These are phyloP conservation scores for Echinops telfairi DNA, from an alignment of 2,113 vertebrate species.

Conservation along the genomic window DNA sequence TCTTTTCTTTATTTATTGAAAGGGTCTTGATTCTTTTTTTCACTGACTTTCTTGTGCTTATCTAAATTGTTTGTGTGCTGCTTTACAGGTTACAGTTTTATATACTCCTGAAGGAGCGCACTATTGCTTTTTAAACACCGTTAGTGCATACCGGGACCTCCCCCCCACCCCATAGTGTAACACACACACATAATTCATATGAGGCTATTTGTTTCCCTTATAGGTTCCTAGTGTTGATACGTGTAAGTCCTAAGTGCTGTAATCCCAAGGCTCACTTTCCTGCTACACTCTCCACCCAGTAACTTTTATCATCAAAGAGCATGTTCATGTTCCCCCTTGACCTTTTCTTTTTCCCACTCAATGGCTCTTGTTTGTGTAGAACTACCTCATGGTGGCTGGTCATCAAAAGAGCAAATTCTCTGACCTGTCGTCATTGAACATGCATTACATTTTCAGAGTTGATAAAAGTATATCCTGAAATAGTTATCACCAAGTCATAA, in stretches of 20 bases:
- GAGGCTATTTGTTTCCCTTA: not conserved
- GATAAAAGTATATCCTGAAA: constrained; percentile 38
- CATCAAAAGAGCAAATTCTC: constrained; percentile 18
- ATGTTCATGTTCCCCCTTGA: not conserved
- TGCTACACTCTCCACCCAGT: not conserved
- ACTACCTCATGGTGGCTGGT: not conserved
- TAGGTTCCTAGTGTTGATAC: constrained; percentile 32
- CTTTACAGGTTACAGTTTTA: not conserved
- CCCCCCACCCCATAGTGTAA: not conserved
- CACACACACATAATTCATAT: not conserved
- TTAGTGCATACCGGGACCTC: not conserved
- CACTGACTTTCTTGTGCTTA: not conserved
- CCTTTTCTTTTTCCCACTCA: constrained; percentile 9
- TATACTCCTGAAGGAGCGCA: not conserved
- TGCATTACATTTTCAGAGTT: not conserved
- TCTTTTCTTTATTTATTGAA: not conserved
- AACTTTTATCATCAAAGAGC: not conserved
- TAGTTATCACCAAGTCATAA: constrained; percentile 14
- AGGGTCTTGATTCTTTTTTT: not conserved
- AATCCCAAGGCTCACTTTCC: not conserved
- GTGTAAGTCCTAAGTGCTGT: not conserved
- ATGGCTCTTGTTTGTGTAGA: not conserved
- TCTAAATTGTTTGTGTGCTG: not conserved
- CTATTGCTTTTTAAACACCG: not conserved
- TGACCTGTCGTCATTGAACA: not conserved